phyloP scores from a whole-genome alignment of 2,113 vertebrate species.

The Hassar affinis region DNA sequence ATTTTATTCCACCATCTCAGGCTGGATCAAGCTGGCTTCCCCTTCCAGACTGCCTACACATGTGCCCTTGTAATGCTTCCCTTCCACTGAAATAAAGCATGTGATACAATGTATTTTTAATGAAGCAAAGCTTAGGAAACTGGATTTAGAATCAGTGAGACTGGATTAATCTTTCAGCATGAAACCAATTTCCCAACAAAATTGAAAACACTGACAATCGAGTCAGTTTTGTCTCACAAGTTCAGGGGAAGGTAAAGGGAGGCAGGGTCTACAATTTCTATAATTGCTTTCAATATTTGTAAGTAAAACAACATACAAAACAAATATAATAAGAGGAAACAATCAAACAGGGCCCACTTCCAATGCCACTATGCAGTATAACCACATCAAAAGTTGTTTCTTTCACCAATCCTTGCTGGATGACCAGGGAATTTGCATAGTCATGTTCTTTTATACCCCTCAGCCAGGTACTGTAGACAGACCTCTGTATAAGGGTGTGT shows the following conservation, averaged over 20 bases:
- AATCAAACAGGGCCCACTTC: constrained; percentile 39
- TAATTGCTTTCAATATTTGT: constrained; percentile 60
- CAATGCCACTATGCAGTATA: not conserved
- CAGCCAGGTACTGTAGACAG: not conserved
- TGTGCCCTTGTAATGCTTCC: constrained; percentile 35
- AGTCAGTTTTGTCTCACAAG: constrained; percentile 33
- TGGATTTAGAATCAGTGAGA: constrained; percentile 63
- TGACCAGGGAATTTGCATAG: not conserved
- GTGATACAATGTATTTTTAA: constrained; percentile 61
- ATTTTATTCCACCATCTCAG: constrained; percentile 29
- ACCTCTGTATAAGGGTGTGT: not conserved
- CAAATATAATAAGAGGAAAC: constrained; percentile 45
- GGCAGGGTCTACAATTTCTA: constrained; percentile 13
- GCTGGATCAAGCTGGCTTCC: constrained; percentile 32
- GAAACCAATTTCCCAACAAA: constrained; percentile 59
- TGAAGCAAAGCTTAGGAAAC: constrained; percentile 62
- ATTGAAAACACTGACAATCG: constrained; percentile 53
- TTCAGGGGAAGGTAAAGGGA: constrained; percentile 2
- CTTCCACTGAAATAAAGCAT: constrained; percentile 57
- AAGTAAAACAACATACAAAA: constrained; percentile 45
- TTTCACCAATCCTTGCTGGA: not conserved
- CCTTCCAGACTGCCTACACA: constrained; percentile 13
- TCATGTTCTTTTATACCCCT: not conserved
- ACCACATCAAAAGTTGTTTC: not conserved
- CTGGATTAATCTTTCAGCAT: constrained; percentile 62